These are phyloP conservation scores for Halocynthia roretzi DNA, from an alignment of 23 tunicate genomes.

Conservation along the genomic window DNA sequence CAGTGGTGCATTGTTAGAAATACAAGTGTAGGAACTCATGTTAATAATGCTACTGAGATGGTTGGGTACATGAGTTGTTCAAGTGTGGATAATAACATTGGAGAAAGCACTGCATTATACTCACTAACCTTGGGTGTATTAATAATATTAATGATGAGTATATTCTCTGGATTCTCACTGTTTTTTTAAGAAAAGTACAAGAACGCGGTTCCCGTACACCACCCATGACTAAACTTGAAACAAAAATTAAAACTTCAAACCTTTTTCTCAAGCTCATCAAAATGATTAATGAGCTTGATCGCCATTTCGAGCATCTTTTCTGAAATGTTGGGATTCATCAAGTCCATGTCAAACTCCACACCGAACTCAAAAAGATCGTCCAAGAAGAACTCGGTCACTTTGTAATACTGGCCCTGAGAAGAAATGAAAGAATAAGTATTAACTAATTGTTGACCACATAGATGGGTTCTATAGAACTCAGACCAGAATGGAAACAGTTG, in stretches of 20 bases:
- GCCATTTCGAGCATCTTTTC: conserved; percentile 49
- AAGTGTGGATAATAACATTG: too few species aligned
- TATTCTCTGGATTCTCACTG: neutral
- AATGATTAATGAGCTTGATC: conserved; percentile 39
- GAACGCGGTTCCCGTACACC: too few species aligned
- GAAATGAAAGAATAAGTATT: neutral
- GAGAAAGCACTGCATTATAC: too few species aligned
- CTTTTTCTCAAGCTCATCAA: conserved; percentile 43
- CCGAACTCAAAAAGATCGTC: conserved; percentile 67
- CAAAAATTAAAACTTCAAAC: neutral
- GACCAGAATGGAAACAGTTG: conserved; percentile 1
- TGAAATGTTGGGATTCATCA: conserved; percentile 51
- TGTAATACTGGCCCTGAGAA: conserved; percentile 7
- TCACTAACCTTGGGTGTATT: too few species aligned
- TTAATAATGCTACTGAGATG: too few species aligned
- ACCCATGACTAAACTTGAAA: too few species aligned
- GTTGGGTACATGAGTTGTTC: too few species aligned
- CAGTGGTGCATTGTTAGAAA: too few species aligned
- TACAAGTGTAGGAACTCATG: too few species aligned
- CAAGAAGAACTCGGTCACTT: conserved; percentile 44
- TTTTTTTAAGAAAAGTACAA: too few species aligned
- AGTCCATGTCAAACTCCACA: conserved; percentile 8
- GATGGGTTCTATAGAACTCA: neutral
- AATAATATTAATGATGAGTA: too few species aligned
- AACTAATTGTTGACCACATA: neutral